phyloP scores from a whole-genome alignment of 2,113 vertebrate species.

The Zeus faber region DNA sequence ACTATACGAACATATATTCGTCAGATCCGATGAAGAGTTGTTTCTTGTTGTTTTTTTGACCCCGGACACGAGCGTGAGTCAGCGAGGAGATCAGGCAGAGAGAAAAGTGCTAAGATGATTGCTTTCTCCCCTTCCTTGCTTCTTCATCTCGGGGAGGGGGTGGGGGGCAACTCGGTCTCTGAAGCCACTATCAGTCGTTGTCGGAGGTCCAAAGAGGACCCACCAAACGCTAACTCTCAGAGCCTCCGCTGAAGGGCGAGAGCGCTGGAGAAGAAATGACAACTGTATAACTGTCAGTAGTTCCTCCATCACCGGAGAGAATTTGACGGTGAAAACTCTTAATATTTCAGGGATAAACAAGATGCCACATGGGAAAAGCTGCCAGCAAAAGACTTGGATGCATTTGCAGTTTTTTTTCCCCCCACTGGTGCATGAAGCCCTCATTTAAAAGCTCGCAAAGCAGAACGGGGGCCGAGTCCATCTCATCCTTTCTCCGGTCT shows the following conservation, averaged over 20 bases:
- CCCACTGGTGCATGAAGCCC: constrained; percentile 31
- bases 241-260: constrained; percentile 27
- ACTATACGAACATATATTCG: no score
- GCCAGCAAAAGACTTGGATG: constrained; percentile 24
- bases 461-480: constrained; percentile 26
- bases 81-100: constrained; percentile 47
- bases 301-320: constrained; percentile 16
- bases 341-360: constrained; percentile 23
- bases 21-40: constrained; percentile 41
- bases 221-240: constrained; percentile 47
- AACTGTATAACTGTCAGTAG: constrained; percentile 31
- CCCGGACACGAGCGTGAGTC: constrained; percentile 30
- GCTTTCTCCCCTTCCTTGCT: constrained; percentile 45
- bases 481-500: constrained; percentile 15
- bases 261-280: constrained; percentile 10
- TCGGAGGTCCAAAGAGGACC: constrained; percentile 56
- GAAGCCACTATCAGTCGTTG: constrained; percentile 49
- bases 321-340: constrained; percentile 13
- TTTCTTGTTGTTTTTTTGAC: background rate
- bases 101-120: constrained; percentile 60
- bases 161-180: constrained; percentile 41
- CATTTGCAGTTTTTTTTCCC: constrained; percentile 15
- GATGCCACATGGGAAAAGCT: constrained; percentile 14
- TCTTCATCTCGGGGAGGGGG: no score
- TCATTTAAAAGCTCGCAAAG: constrained; percentile 37